Conservation (phyloP, 2,113 vertebrate species). For the Mastomys coucha region DNA sequence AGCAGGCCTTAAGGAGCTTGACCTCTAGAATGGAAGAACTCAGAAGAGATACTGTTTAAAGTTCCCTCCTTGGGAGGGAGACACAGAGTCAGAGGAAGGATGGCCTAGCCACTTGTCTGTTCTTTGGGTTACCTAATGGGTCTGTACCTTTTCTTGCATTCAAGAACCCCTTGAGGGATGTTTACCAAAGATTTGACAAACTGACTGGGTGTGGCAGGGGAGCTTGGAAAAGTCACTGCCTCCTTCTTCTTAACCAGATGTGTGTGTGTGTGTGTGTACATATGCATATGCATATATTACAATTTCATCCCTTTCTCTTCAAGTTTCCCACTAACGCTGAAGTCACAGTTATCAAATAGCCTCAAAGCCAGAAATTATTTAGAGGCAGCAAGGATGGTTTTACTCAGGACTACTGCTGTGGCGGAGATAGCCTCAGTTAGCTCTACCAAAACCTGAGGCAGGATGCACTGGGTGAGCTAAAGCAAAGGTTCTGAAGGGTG, state of each 20-base stretch:
- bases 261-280: background rate
- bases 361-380: background rate
- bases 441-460: background rate
- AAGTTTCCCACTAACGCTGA: background rate
- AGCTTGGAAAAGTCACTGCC: background rate
- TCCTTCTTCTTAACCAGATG: background rate
- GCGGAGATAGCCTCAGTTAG: background rate
- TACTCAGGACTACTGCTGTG: background rate
- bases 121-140: background rate
- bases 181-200: background rate
- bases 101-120: background rate
- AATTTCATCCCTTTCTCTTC: background rate
- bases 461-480: background rate
- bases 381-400: background rate
- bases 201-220: background rate
- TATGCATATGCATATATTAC: background rate
- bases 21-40: background rate
- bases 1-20: background rate
- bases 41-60: background rate
- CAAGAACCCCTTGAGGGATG: background rate
- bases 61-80: background rate
- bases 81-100: background rate
- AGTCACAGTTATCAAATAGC: constrained; percentile 28
- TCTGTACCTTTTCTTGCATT: background rate
- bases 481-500: background rate